Conservation (phyloP, 1,140 invertebrate genomes). For the Dysdera silvatica region DNA sequence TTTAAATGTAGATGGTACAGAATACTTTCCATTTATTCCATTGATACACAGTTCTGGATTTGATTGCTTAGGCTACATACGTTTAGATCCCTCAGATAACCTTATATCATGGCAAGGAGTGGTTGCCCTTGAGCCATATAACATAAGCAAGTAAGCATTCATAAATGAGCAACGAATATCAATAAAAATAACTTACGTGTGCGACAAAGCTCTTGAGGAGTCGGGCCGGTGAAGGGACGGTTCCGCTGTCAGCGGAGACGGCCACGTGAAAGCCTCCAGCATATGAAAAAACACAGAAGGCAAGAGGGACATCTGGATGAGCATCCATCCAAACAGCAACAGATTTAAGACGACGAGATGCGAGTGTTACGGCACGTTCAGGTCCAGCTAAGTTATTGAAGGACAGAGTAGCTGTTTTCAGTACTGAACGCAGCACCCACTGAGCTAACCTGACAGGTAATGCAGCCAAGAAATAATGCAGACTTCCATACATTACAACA, state of each 20-base stretch:
- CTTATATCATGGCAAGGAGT: no score
- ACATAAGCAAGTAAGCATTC: no score
- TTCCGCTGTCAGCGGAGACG: conserved; percentile 46
- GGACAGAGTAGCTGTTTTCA: conserved; percentile 40
- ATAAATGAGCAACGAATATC: no score
- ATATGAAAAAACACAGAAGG: conserved; percentile 51
- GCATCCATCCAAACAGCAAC: conserved; percentile 48
- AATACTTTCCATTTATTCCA: no score
- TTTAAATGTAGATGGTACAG: no score
- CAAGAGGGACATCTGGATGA: conserved; percentile 45
- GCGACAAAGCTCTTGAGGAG: conserved; percentile 41
- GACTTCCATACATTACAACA: conserved; percentile 48
- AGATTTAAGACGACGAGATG: conserved; percentile 45
- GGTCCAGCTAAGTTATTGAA: conserved; percentile 51
- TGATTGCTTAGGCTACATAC: no score
- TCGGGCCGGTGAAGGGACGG: conserved; percentile 43
- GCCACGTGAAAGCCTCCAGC: conserved; percentile 50
- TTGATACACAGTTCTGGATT: no score
- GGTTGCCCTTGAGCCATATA: no score
- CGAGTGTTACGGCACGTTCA: conserved; percentile 41
- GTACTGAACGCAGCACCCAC: conserved; percentile 34
- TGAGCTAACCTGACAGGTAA: conserved; percentile 37
- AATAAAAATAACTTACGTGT: conserved; percentile 37
- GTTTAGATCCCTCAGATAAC: no score
- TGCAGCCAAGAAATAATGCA: conserved; percentile 43